Percentiles rank a stretch among this genome's conserved stretches.
These are phyloP conservation scores for Lutraria lutraria DNA, from an alignment of 2,888 invertebrate species.

Conservation along the genomic window DNA sequence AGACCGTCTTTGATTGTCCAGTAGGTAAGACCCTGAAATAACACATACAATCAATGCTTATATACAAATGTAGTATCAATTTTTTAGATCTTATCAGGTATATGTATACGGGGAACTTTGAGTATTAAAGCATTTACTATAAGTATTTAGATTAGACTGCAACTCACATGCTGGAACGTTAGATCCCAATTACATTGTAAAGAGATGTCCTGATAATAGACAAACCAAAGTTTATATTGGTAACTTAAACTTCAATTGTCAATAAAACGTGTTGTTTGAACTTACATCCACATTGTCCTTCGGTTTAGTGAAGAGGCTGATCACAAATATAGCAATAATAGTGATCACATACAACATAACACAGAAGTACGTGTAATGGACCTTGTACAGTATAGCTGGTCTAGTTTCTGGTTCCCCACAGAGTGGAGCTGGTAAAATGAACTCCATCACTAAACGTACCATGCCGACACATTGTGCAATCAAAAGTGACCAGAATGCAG, in stretches of 20 bases:
- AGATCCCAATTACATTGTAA: too few relatives aligned
- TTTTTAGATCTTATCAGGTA: too few relatives aligned
- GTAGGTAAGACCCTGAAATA: background rate
- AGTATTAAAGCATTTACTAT: too few relatives aligned
- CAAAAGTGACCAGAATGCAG: conserved; percentile 87
- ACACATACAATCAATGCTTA: too few relatives aligned
- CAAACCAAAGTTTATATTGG: too few relatives aligned
- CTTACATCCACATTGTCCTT: conserved; percentile 67
- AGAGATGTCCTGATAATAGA: too few relatives aligned
- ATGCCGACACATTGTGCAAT: conserved; percentile 86
- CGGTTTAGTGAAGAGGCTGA: conserved; percentile 69
- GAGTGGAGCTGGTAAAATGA: conserved; percentile 84
- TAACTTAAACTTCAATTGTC: too few relatives aligned
- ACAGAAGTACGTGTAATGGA: conserved; percentile 81
- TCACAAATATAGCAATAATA: conserved; percentile 66
- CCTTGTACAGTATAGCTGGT: conserved; percentile 76
- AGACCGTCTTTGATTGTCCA: background rate
- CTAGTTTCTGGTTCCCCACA: conserved; percentile 86
- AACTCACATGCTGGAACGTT: too few relatives aligned
- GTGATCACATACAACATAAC: conserved; percentile 73
- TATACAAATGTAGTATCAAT: too few relatives aligned
- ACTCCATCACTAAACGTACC: conserved; percentile 86
- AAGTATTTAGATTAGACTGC: too few relatives aligned
- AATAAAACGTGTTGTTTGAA: background rate
- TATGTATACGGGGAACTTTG: too few relatives aligned